phyloP scores from a whole-genome alignment of 1,140 invertebrate species.

The Globodera rostochiensis region DNA sequence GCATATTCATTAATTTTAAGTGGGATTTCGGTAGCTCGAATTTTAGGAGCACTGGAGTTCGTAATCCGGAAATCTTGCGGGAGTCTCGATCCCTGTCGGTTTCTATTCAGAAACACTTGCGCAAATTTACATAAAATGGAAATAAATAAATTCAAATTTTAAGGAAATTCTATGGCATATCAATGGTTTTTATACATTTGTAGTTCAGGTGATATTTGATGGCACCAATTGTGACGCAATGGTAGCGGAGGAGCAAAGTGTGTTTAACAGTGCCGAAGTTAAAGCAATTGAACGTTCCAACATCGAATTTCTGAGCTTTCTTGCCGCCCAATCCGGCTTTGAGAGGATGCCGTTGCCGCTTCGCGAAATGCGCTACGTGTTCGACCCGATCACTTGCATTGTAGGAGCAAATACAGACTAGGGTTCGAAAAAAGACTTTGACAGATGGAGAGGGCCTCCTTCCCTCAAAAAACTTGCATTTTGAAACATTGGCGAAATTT shows the following conservation, averaged over 20 bases:
- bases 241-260: conserved; percentile 37
- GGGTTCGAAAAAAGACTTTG: no score
- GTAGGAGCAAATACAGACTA: conserved; percentile 37
- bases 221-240: conserved; percentile 35
- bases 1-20: conserved; percentile 1
- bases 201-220: conserved; percentile 36
- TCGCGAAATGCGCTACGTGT: conserved; percentile 42
- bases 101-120: no score
- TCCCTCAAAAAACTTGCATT: no score
- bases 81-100: no score
- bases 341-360: conserved; percentile 34
- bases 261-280: conserved; percentile 38
- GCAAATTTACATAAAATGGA: no score
- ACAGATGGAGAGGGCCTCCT: not conserved
- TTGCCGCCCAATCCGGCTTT: conserved; percentile 45
- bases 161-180: no score
- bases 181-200: no score
- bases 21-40: no score
- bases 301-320: conserved; percentile 34
- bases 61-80: no score
- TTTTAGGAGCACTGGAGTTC: no score
- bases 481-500: no score
- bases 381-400: conserved; percentile 49
- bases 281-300: conserved; percentile 42
- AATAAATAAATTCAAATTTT: no score